Evolutionary conservation across 2,888 invertebrate species (phyloP).

Genomic region (Amphiduros pacificus): DNA sequence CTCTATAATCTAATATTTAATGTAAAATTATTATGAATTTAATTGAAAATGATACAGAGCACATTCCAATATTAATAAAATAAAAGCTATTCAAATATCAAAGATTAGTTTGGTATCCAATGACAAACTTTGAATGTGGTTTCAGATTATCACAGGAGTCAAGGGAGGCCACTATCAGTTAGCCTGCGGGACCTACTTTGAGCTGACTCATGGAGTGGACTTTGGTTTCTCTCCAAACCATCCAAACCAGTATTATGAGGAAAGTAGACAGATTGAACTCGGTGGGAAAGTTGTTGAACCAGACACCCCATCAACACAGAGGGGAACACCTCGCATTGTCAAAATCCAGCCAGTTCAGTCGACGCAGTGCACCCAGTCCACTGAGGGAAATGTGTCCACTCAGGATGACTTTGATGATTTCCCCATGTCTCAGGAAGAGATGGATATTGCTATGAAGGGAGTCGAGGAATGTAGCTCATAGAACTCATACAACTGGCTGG

Average conservation of each 20-base stretch:
- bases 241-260: conserved; percentile 89
- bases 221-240: conserved; percentile 74
- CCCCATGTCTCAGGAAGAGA: neutral
- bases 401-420: neutral
- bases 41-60: neutral
- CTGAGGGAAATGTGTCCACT: neutral
- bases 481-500: too few species aligned
- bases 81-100: neutral
- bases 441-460: neutral
- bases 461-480: too few species aligned
- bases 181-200: conserved; percentile 83
- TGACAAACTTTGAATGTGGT: neutral
- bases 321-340: neutral
- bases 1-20: neutral
- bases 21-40: neutral
- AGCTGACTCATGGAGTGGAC: conserved; percentile 60
- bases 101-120: neutral
- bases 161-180: conserved; percentile 81
- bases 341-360: neutral
- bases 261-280: conserved; percentile 69
- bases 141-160: conserved; percentile 72
- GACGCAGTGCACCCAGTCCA: neutral
- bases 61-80: neutral
- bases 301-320: neutral
- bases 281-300: neutral